Conservation (phyloP, 2,113 vertebrate species). For the Paradisaea rubra region DNA sequence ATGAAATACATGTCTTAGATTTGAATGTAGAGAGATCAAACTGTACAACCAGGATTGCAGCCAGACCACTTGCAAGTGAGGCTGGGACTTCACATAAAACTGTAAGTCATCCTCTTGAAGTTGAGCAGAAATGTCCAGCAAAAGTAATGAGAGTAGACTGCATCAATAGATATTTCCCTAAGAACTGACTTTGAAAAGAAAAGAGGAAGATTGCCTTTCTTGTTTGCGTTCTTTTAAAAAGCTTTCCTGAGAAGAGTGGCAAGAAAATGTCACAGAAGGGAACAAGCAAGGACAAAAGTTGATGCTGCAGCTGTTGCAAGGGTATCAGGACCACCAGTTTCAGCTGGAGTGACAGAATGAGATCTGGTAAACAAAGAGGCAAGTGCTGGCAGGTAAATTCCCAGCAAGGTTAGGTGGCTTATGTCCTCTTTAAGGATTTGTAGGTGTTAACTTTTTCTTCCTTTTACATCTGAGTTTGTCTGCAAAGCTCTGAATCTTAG, state of each 20-base stretch:
- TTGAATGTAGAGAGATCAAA: constrained; percentile 55
- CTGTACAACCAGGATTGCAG: neutral
- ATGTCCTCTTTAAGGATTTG: neutral
- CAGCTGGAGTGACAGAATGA: neutral
- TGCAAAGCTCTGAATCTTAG: neutral
- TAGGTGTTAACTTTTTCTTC: neutral
- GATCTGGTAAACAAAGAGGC: neutral
- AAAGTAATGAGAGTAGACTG: neutral
- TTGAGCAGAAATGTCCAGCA: neutral
- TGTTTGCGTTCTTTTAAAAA: neutral
- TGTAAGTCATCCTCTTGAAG: constrained; percentile 14
- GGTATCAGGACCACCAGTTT: neutral
- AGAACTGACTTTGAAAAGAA: neutral
- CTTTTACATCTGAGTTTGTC: neutral
- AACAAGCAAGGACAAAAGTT: neutral
- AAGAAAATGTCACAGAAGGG: neutral
- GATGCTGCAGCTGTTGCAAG: neutral
- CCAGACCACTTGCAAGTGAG: constrained; percentile 10
- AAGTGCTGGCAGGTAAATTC: neutral
- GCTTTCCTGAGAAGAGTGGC: neutral
- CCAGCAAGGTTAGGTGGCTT: neutral
- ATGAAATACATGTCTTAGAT: constrained; percentile 49
- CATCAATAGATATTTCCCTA: neutral
- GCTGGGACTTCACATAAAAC: constrained; percentile 44
- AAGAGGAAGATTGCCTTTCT: neutral